A percentile compares a stretch with the other conserved stretches of the same genome.
phyloP scores from a whole-genome alignment of 92 coral and sea anemone species.

The Bergia puertoricense region DNA sequence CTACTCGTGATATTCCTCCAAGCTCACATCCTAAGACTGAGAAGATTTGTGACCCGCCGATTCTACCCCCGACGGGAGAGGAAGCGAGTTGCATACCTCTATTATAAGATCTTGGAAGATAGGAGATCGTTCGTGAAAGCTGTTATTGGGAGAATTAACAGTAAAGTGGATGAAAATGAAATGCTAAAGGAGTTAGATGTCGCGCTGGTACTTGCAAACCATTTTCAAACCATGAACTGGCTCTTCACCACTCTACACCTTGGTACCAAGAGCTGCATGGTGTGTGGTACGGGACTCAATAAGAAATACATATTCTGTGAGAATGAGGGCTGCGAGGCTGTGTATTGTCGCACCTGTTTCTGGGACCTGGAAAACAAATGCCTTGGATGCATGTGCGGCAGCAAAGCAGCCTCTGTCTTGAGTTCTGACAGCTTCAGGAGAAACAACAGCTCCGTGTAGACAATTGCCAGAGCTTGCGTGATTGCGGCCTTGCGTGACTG shows the following conservation, averaged over 20 bases:
- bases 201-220: slow-evolving; percentile 77
- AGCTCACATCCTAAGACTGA: slow-evolving; percentile 77
- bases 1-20: slow-evolving; percentile 82
- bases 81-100: slow-evolving; percentile 89
- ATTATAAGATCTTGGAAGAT: slow-evolving; percentile 93
- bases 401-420: slow-evolving; percentile 73
- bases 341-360: slow-evolving; percentile 97
- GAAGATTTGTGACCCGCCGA: slow-evolving; percentile 80
- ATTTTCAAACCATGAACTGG: slow-evolving; percentile 71
- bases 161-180: slow-evolving; percentile 80
- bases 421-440: slow-evolving; percentile 41
- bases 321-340: slow-evolving; percentile 81
- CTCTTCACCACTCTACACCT: slow-evolving; percentile 75
- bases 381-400: slow-evolving; percentile 85
- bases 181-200: slow-evolving; percentile 78
- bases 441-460: slow-evolving; percentile 32
- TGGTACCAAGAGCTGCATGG: slow-evolving; percentile 77
- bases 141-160: slow-evolving; percentile 84
- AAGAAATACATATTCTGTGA: slow-evolving; percentile 79
- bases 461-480: background rate
- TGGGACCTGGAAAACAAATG: slow-evolving; percentile 98
- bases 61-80: slow-evolving; percentile 90
- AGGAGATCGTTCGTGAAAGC: slow-evolving; percentile 80
- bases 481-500: slow-evolving; percentile 4
- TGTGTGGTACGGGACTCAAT: slow-evolving; percentile 82